Conservation (phyloP, 2,888 invertebrate species). For the Euzetes globulus region DNA sequence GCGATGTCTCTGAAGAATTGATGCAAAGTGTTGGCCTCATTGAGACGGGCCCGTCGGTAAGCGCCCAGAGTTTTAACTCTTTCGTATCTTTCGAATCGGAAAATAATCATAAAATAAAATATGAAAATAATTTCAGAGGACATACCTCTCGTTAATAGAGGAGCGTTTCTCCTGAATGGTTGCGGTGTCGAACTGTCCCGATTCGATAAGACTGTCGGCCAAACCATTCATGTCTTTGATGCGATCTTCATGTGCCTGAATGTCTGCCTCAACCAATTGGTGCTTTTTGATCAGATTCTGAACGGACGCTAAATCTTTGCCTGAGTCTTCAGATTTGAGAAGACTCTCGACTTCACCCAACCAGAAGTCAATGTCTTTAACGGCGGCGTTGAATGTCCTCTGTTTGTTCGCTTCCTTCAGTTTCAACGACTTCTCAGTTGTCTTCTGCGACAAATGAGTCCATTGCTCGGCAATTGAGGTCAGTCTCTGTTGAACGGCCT, state of each 20-base stretch:
- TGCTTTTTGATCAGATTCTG: constrained; percentile 98
- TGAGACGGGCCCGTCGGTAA: constrained; percentile 79
- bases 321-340: constrained; percentile 89
- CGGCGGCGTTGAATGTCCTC: constrained; percentile 96
- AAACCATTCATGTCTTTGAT: constrained; percentile 91
- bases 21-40: constrained; percentile 94
- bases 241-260: constrained; percentile 89
- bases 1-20: constrained; percentile 99
- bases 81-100: constrained; percentile 90
- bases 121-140: too few species aligned
- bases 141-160: too few species aligned
- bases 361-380: constrained; percentile 99
- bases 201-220: constrained; percentile 89
- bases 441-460: constrained; percentile 96
- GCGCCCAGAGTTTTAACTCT: constrained; percentile 84
- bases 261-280: constrained; percentile 95
- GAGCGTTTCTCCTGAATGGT: constrained; percentile 84
- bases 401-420: constrained; percentile 99
- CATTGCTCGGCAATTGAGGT: constrained; percentile 95
- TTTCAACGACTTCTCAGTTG: constrained; percentile 94
- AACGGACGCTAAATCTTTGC: constrained; percentile 94
- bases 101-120: too few species aligned
- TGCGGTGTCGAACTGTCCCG: constrained; percentile 94
- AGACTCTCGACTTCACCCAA: constrained; percentile 93
- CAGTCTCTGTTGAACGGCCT: constrained; percentile 78